Conservation (phyloP, 2,888 invertebrate genomes). For the Willowsia nigromaculata region DNA sequence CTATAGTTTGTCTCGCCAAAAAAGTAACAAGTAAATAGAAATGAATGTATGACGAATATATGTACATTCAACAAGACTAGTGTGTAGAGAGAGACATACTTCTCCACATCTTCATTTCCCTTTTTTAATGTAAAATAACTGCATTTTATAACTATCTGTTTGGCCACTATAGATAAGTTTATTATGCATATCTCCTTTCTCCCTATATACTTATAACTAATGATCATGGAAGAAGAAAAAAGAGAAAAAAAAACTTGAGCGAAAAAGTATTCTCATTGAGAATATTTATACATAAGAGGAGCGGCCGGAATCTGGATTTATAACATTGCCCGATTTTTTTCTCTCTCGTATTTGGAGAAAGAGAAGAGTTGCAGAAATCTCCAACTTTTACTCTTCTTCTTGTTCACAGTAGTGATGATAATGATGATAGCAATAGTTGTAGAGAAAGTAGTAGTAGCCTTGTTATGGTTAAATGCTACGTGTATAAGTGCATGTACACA, state of each 20-base stretch:
- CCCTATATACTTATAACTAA: no score
- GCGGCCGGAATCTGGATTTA: slow-evolving; percentile 55
- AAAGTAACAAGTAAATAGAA: slow-evolving; percentile 11
- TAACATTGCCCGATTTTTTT: slow-evolving; percentile 35
- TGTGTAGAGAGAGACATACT: neutral
- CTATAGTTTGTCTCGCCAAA: neutral
- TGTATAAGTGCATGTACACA: neutral
- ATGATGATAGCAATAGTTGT: neutral
- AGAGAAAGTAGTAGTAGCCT: neutral
- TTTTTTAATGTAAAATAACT: neutral
- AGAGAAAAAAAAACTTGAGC: neutral
- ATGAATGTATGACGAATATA: neutral
- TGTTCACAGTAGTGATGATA: neutral
- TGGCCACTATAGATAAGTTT: no score
- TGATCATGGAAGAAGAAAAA: neutral
- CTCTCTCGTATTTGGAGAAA: neutral
- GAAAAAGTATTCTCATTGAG: neutral
- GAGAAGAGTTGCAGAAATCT: slow-evolving; percentile 49
- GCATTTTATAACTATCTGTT: no score
- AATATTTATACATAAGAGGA: neutral
- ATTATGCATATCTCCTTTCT: no score
- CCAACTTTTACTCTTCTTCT: slow-evolving; percentile 54
- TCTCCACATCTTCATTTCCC: neutral
- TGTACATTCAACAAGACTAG: no score
- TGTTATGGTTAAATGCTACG: slow-evolving; percentile 5